Evolutionary conservation across 2,113 vertebrate genomes (phyloP), one percentile per base, ranked within the genome.

Genomic region (Pagrus major): DNA sequence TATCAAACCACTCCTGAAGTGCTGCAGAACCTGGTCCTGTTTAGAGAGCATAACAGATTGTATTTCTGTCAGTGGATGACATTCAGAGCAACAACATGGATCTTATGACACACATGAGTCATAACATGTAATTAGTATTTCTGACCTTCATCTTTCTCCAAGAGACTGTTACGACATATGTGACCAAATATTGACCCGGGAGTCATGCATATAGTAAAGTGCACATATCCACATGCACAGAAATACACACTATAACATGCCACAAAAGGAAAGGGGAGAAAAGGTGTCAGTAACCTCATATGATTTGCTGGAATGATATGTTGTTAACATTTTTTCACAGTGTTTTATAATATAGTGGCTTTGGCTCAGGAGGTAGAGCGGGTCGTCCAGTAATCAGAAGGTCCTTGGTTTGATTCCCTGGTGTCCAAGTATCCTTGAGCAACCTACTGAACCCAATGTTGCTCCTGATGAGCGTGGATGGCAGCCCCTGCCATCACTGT

Each of bases 11-110:
- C 44, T 71, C 15, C 31, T 65, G 52, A 61, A 63, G 46, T 20
- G 37, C 71, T 31, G 58, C 23, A 83, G 61, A 76, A 64, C 35
- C 74, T 83, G 82, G 51, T 66, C 67, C 67, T 71, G 60, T 16
- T 86, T 71, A 72, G 29, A 75, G 46, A 71, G 56, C 46, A 61
- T 27, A 55, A 70, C 39, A 65, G 52, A 35, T 42, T 66, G 42
- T 33, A 25, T 68, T 52, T 76, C 60, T 54, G 29, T 70, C 54
- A 81, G 20, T 52, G 54, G 76, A 15, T 37, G 18, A 35, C 23
- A 51, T 25, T 69, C 56, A 74, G 61, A 81, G 47, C 31, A 60
- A 58, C 59, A 72, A 27, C 52, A 18, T 63, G 33, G 65, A 64
- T 70, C 51, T 77, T 21, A 66, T 75, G 51, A 55, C 67, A 67